Base-by-base conservation (phyloP, 92 coral and sea anemone species). In the Phenganax marumi region DNA sequence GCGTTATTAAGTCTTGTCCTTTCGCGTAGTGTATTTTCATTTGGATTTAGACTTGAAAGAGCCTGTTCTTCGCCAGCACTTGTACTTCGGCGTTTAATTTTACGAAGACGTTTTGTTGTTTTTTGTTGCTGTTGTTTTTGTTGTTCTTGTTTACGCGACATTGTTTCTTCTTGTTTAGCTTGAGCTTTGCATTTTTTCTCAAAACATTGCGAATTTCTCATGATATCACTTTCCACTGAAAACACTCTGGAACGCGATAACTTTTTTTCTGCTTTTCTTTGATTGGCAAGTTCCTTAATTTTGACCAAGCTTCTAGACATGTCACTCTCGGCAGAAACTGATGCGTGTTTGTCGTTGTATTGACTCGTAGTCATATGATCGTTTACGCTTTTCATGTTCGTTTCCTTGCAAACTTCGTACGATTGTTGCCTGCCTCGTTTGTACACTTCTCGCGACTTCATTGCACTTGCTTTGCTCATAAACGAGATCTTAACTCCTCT, bases 161-260 rank as follows among this genome's bases (percentile, higher is more conserved):
- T 95, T 69, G 86, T 88, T 62, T 88, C 90, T 7, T 90, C 85
- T 10, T 92, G 90, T 62, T 92, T 93, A 62, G 78, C 89, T 77
- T 95, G 97, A 55, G 90, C 62, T 74, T 68, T 39, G 50, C 78
- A 68, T 78, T 81, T 78, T 49, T 75, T 86, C 26, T 81, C 89
- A 23, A 73, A 74, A 3, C 24, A 80, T 73, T 84, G 77, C 10
- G 97, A 87, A 24, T 75, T 54, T 39, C 52, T 8, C 51, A 65
- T 75, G 23, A n/a, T 57, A 12, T 3, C 14, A 14, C 39, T 54
- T 73, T 49, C 39, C 1, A n/a, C n/a, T 61, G 83, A 33, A 4
- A 6, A 26, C 39, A 21, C 16, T 24, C 26, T 78, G 48, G 72
- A 49, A 3, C 57, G 50, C 83, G 48, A 56, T 22, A 78, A 12